phyloP scores from a whole-genome alignment of 2,797 vertebrate genomes.

The Adrianichthys oophorus region DNA sequence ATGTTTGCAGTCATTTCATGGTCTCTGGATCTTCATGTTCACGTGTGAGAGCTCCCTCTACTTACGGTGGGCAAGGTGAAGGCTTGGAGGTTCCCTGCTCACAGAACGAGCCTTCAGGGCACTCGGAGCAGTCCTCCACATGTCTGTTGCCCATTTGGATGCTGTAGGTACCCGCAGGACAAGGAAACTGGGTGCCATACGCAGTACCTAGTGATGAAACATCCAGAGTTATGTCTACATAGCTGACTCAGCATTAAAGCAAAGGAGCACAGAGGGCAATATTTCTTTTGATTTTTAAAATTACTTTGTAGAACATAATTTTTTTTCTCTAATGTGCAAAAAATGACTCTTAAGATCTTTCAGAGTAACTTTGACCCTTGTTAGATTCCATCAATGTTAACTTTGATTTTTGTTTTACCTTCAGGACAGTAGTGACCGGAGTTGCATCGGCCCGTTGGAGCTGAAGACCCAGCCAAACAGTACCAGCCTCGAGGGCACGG shows the following conservation, averaged over 20 bases:
- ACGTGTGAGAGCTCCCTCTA: conserved; percentile 5
- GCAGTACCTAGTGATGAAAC: conserved; percentile 76
- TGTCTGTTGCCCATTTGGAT: conserved; percentile 78
- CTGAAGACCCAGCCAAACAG: conserved; percentile 79
- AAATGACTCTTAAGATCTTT: too few species aligned
- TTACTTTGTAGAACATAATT: too few species aligned
- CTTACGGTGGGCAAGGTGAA: conserved; percentile 83
- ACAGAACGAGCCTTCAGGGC: conserved; percentile 86
- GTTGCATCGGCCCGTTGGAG: conserved; percentile 82
- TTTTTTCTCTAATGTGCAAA: too few species aligned
- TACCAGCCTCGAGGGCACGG: conserved; percentile 86
- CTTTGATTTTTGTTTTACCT: conserved; percentile 64
- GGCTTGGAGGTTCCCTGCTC: conserved; percentile 85
- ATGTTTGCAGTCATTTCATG: conserved; percentile 1
- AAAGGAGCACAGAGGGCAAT: neutral
- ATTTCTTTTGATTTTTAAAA: neutral
- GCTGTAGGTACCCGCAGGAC: conserved; percentile 84
- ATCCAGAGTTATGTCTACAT: conserved; percentile 34
- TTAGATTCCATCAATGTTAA: too few species aligned
- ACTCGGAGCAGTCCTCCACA: conserved; percentile 79
- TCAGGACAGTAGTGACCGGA: conserved; percentile 87
- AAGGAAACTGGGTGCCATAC: conserved; percentile 85
- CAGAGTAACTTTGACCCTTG: too few species aligned
- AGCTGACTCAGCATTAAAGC: conserved; percentile 33
- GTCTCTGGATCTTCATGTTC: neutral